Evolutionary conservation across 2,888 invertebrate species (phyloP), one percentile per base, ranked within the genome.

Genomic region (Poecilobothrus nobilitatus): DNA sequence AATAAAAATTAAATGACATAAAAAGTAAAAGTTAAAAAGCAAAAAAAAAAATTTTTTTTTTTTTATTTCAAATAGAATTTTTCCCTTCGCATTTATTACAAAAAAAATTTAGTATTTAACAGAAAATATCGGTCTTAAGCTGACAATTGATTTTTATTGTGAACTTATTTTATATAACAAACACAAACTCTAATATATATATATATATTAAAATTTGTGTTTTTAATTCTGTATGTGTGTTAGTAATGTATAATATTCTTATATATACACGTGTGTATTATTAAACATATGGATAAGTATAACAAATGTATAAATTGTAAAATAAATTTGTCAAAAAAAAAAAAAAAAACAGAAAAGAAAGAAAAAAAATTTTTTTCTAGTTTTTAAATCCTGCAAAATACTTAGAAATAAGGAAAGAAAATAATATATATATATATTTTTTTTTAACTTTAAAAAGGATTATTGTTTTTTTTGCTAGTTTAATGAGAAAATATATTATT

Each of bases 401-500:
- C 15, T n/a, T 12, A 18, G 15, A 53, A 18, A 53, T 6, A 53
- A 53, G 18, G 6, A 53, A 18, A 53, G 53, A 18, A n/a, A 53
- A 53, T 12, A 53, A 18, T 53, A 18, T 3, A 15, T 10, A 44
- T 10, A 44, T 10, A 4, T 27, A 5, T 41, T 41, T 41, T 41
- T 41, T 41, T 41, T 41, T 6, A 53, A 53, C 15, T 18, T 18
- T 12, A 53, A 53, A 53, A 53, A 53, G 53, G 53, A 53, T 53
- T 53, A 53, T 41, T 41, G 41, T 41, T 53, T 53, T 53, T n/a
- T 18, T 53, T 53, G 15, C 18, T 5, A 53, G 15, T 15, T 12
- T 53, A 53, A 53, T 53, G 53, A 53, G 18, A 53, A 53, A 53
- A 53, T 53, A 53, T 53, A 53, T 53, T 53, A 53, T 53, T 18